Conservation (phyloP, 2,797 vertebrate species). For the Buceros bicornis region DNA sequence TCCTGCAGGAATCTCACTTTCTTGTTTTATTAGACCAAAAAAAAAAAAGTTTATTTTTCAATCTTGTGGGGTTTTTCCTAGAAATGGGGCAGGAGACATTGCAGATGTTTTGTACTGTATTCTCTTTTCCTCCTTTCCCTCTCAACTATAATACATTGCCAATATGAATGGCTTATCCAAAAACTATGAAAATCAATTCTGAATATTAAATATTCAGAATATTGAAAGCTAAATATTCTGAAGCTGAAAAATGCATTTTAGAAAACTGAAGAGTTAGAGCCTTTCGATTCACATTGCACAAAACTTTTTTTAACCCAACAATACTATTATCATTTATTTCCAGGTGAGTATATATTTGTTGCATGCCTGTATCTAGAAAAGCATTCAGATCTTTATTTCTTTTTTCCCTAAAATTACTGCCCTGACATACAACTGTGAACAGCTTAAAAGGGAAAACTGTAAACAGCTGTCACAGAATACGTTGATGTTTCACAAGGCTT, state of each 20-base stretch:
- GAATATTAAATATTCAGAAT: neutral
- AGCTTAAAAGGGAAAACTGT: constrained; percentile 48
- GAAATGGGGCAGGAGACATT: neutral
- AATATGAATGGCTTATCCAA: neutral
- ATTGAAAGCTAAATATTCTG: neutral
- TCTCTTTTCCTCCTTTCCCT: neutral
- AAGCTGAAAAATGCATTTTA: constrained; percentile 45
- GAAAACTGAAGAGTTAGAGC: neutral
- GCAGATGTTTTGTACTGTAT: neutral
- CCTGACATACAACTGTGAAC: constrained; percentile 13
- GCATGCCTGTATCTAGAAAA: neutral
- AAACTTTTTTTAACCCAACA: neutral
- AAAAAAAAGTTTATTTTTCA: neutral
- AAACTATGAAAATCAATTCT: neutral
- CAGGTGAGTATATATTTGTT: constrained; percentile 18
- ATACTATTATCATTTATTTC: constrained; percentile 2
- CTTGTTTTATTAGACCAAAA: neutral
- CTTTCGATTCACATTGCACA: neutral
- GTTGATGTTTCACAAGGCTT: constrained; percentile 29
- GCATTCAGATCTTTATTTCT: neutral
- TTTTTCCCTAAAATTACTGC: neutral
- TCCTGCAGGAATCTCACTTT: neutral
- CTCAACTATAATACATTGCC: neutral
- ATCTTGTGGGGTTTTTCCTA: neutral
- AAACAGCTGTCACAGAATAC: constrained; percentile 55